Evolutionary conservation across 2,888 invertebrate genomes (phyloP).

Genomic region (Leucoptera coffeella): DNA sequence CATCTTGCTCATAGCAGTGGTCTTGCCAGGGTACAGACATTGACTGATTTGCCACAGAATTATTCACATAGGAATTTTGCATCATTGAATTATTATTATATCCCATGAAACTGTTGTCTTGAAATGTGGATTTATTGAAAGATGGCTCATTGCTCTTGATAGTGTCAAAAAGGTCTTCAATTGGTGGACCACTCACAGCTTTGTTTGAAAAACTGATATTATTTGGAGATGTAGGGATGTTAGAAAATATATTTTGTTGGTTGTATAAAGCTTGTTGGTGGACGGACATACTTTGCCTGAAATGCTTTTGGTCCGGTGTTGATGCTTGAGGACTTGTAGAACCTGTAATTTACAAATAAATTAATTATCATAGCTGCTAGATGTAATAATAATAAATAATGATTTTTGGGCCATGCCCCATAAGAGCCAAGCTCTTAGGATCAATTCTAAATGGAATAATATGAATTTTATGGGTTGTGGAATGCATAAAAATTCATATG

Average conservation of each 20-base stretch:
- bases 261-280: slow-evolving; percentile 46
- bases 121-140: slow-evolving; percentile 33
- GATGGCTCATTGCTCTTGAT: slow-evolving; percentile 43
- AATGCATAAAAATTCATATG: no score
- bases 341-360: slow-evolving; percentile 21
- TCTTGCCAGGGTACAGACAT: slow-evolving; percentile 36
- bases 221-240: slow-evolving; percentile 21
- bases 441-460: background rate
- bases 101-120: slow-evolving; percentile 26
- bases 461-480: no score
- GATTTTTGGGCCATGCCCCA: background rate
- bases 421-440: background rate
- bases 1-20: slow-evolving; percentile 30
- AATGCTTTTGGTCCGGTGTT: slow-evolving; percentile 38
- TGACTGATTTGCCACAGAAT: slow-evolving; percentile 23
- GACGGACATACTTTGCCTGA: slow-evolving; percentile 39
- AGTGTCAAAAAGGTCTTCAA: slow-evolving; percentile 62
- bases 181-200: slow-evolving; percentile 61
- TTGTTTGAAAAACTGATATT: slow-evolving; percentile 43
- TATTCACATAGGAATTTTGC: slow-evolving; percentile 27
- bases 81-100: slow-evolving; percentile 28
- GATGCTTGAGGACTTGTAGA: slow-evolving; percentile 41
- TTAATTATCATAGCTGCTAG: background rate
- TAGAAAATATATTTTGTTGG: slow-evolving; percentile 23
- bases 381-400: slow-evolving; percentile 2